Evolutionary conservation across 1,140 invertebrate genomes (phyloP).

Genomic region (Zaprionus ghesquierei): DNA sequence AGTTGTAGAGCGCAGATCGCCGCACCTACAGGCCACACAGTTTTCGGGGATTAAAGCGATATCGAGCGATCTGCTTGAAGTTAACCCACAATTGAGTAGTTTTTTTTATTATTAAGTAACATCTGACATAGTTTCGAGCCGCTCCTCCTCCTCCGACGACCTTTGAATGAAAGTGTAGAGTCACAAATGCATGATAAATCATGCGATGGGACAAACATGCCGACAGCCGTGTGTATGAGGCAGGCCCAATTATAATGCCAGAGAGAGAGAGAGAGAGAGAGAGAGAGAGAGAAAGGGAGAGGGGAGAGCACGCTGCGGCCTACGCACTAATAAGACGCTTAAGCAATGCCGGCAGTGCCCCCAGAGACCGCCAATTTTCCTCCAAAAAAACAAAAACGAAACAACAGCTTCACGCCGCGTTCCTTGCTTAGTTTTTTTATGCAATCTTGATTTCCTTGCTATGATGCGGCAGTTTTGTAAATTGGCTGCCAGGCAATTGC

Average conservation of each 20-base stretch:
- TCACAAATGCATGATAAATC: slow-evolving; percentile 81
- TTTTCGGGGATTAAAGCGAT: slow-evolving; percentile 44
- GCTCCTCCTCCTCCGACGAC: background rate
- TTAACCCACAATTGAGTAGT: slow-evolving; percentile 68
- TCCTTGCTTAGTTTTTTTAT: slow-evolving; percentile 39
- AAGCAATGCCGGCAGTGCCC: slow-evolving; percentile 35
- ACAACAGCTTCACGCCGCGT: slow-evolving; percentile 56
- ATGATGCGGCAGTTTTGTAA: slow-evolving; percentile 79
- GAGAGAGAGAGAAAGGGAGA: background rate
- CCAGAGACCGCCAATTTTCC: slow-evolving; percentile 62
- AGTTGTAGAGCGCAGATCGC: slow-evolving; percentile 38
- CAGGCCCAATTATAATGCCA: slow-evolving; percentile 43
- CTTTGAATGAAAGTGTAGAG: slow-evolving; percentile 66
- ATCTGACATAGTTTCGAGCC: slow-evolving; percentile 71
- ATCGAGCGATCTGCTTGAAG: slow-evolving; percentile 17
- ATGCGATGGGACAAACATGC: slow-evolving; percentile 78
- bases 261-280: background rate
- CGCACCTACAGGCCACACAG: slow-evolving; percentile 48
- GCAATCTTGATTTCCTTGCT: slow-evolving; percentile 80
- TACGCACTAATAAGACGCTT: slow-evolving; percentile 47
- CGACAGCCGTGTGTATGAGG: slow-evolving; percentile 65
- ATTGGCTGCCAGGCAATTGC: slow-evolving; percentile 80
- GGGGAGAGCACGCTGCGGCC: slow-evolving; percentile 35
- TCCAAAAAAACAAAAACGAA: slow-evolving; percentile 22
- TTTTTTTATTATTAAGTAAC: slow-evolving; percentile 66